Conservation (phyloP, 2,797 vertebrate species). For the Scolopax bukidnonensis region DNA sequence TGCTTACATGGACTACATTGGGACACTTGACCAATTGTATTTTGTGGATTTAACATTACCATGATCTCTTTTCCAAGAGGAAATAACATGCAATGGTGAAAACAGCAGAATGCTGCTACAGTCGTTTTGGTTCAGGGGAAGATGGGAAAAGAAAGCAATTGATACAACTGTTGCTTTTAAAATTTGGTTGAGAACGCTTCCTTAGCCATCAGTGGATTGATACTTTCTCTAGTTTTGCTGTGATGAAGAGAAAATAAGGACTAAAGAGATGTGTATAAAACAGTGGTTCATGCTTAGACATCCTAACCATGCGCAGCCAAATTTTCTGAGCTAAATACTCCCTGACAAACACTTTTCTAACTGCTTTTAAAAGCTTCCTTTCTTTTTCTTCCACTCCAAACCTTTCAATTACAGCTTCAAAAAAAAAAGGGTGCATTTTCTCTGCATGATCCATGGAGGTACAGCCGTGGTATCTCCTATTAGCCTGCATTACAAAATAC, state of each 20-base stretch:
- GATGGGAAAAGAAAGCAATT: not conserved
- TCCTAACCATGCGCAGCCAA: not conserved
- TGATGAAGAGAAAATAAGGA: not conserved
- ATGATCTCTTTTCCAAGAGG: not conserved
- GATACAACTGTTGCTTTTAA: not conserved
- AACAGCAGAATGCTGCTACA: not conserved
- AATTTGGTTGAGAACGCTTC: not conserved
- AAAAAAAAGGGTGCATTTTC: not conserved
- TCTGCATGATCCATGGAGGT: not conserved
- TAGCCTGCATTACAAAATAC: not conserved
- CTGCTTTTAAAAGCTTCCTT: not conserved
- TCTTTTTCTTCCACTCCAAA: not conserved
- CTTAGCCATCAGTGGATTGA: not conserved
- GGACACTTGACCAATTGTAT: not conserved
- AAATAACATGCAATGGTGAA: not conserved
- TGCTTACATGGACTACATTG: not conserved
- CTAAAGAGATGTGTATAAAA: not conserved
- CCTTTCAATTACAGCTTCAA: not conserved
- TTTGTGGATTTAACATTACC: not conserved
- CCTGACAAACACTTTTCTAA: not conserved
- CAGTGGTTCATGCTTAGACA: not conserved
- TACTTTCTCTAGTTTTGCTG: not conserved
- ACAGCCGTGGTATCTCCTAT: fast-evolving
- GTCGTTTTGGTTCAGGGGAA: not conserved
- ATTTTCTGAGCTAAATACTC: not conserved